Base-by-base conservation (phyloP, 1,140 invertebrate genomes). In the Drosophila orena region DNA sequence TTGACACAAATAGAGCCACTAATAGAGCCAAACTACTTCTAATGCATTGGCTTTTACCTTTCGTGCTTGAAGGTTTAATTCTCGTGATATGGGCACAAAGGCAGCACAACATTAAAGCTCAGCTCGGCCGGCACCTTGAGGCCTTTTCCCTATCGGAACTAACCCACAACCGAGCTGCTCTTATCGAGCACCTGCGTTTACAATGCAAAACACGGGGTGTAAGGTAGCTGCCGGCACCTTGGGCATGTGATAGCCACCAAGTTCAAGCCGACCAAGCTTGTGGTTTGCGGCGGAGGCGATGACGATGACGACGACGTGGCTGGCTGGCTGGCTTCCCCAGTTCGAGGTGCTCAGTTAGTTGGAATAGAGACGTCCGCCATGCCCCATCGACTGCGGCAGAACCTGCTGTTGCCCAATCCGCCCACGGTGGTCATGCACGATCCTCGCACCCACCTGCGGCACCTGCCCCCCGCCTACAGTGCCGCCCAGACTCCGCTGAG, bases 401-500 rank as follows among this genome's bases (percentile, higher is more conserved):
- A 76, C 54, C 53, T 84, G 37, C 12, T 83, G 47, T 27, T 88
- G 70, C 83, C 83, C 27, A 40, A 50, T 14, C 58, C 79, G 43
- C 79, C 85, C 49, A 72, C 59, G 37, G 68, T 79, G 46, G 71
- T 64, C 44, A 55, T 83, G 58, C 76, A 75, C 65, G 85, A 89
- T 80, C 73, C 77, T 17, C 84, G 84, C n/a, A 89, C 85, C 5
- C 80, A 80, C 40, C 34, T 91, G 44, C 66, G 79, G 7, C 56
- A 50, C 46, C 64, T 91, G 68, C 89, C 89, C 14, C 68, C 65
- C 14, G 71, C 89, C 24, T 91, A 91, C 34, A 91, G 76, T 70
- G 54, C 46, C n/a, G 81, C 62, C 37, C 79, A 81, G 47, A 81
- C 89, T 37, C 89, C 89, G 0, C 73, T 73, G n/a, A 85, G 69